A percentile compares a stretch with the other conserved stretches of the same genome.
phyloP scores from a whole-genome alignment of 2,888 invertebrate species.

The Parnassius orleans region DNA sequence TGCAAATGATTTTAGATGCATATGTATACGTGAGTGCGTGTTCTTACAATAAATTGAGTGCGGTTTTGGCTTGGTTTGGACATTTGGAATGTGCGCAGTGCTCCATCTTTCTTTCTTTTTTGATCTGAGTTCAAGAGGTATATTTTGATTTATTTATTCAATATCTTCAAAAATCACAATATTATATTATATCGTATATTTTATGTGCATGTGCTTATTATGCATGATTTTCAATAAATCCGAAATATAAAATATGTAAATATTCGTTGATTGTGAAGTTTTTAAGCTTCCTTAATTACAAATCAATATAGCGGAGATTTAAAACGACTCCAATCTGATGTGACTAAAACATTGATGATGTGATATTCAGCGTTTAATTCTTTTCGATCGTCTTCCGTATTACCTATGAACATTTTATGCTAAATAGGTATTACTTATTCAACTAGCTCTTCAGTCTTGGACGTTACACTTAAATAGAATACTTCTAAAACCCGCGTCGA shows the following conservation, averaged over 20 bases:
- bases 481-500: conserved; percentile 78
- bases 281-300: conserved; percentile 60
- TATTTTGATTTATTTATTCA: background rate
- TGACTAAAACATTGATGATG: conserved; percentile 29
- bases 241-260: conserved; percentile 70
- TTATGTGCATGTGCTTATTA: conserved; percentile 50
- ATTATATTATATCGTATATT: conserved; percentile 40
- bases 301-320: conserved; percentile 43
- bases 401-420: conserved; percentile 77
- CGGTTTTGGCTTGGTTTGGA: too few relatives aligned
- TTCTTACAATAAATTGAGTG: too few relatives aligned
- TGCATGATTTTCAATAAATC: conserved; percentile 43
- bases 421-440: conserved; percentile 77
- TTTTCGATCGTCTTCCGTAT: conserved; percentile 50
- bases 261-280: conserved; percentile 76
- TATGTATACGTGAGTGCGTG: too few relatives aligned
- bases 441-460: conserved; percentile 80
- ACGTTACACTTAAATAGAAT: conserved; percentile 80
- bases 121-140: too few relatives aligned
- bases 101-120: too few relatives aligned
- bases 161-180: conserved; percentile 34
- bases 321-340: conserved; percentile 37
- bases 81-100: too few relatives aligned
- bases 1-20: too few relatives aligned
- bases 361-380: conserved; percentile 24